These are phyloP conservation scores for Epinotia bilunana DNA, from an alignment of 2,888 invertebrate species.

Conservation along the genomic window DNA sequence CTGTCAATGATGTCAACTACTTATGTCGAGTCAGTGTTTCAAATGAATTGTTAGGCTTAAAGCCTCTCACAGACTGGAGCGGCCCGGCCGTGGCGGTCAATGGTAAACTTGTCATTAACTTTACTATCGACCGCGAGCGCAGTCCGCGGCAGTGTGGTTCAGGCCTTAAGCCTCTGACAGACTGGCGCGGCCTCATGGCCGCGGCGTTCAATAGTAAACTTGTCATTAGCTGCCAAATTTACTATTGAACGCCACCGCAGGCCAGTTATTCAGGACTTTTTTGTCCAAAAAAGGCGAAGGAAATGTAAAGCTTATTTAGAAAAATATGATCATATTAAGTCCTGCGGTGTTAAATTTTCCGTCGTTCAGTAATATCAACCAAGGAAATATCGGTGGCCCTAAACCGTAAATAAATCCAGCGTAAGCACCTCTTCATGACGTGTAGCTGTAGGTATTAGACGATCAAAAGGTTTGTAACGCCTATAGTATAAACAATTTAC, in stretches of 20 bases:
- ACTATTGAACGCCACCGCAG: background rate
- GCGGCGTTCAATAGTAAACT: too few relatives aligned
- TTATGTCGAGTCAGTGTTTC: background rate
- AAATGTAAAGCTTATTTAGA: background rate
- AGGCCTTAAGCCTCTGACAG: too few relatives aligned
- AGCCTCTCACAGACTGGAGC: too few relatives aligned
- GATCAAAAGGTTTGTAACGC: conserved; percentile 40
- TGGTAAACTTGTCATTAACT: too few relatives aligned
- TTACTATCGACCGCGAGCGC: too few relatives aligned
- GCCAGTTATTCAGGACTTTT: background rate
- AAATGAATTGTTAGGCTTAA: background rate
- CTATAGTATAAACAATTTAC: conserved; percentile 42
- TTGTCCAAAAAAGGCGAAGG: background rate
- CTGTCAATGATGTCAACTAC: background rate
- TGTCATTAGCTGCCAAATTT: background rate
- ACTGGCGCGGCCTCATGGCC: too few relatives aligned
- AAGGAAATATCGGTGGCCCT: conserved; percentile 21
- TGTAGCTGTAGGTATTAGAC: conserved; percentile 21
- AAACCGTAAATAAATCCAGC: conserved; percentile 34
- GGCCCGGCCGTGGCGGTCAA: too few relatives aligned
- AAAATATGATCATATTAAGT: too few relatives aligned
- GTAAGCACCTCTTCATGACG: conserved; percentile 32
- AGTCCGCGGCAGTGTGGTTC: too few relatives aligned
- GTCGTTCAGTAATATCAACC: background rate
- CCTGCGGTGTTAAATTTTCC: conserved; percentile 2